Evolutionary conservation across 2,113 vertebrate species (phyloP).

Genomic region (Alexandromys fortis): DNA sequence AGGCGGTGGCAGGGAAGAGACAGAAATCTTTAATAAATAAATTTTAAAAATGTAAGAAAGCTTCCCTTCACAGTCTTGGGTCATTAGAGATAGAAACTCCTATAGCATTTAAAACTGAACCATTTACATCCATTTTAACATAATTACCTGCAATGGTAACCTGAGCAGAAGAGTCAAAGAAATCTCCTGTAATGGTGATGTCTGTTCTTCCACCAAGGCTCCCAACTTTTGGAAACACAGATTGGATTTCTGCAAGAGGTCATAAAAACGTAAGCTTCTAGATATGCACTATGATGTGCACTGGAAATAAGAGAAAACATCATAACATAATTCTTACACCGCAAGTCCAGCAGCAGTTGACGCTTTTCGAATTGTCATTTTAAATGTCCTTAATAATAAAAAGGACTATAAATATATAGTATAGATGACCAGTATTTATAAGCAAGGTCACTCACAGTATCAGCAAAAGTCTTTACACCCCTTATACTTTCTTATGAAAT

Average conservation of each 20-base stretch:
- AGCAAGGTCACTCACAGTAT: background rate
- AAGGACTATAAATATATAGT: background rate
- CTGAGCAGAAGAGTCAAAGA: slow-evolving; percentile 81
- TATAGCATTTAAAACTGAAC: background rate
- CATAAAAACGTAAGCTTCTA: slow-evolving; percentile 14
- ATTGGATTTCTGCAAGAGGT: slow-evolving; percentile 79
- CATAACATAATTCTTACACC: slow-evolving; percentile 26
- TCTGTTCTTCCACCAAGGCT: slow-evolving; percentile 84
- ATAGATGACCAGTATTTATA: background rate
- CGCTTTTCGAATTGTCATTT: background rate
- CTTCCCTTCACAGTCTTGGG: background rate
- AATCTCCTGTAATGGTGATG: slow-evolving; percentile 83
- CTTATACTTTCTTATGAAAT: background rate
- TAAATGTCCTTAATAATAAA: slow-evolving; percentile 3
- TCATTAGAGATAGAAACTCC: background rate
- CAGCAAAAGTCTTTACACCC: background rate
- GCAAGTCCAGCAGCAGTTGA: background rate
- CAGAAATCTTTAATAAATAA: no score
- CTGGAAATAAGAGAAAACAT: slow-evolving; percentile 57
- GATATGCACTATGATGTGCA: slow-evolving; percentile 41
- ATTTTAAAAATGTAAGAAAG: background rate
- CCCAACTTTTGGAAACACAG: slow-evolving; percentile 83
- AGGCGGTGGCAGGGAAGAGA: no score
- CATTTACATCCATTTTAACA: background rate
- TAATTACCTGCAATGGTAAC: slow-evolving; percentile 84